Evolutionary conservation across 2,113 vertebrate species (phyloP), one percentile per base, ranked within the genome.

Genomic region (Lontra canadensis): DNA sequence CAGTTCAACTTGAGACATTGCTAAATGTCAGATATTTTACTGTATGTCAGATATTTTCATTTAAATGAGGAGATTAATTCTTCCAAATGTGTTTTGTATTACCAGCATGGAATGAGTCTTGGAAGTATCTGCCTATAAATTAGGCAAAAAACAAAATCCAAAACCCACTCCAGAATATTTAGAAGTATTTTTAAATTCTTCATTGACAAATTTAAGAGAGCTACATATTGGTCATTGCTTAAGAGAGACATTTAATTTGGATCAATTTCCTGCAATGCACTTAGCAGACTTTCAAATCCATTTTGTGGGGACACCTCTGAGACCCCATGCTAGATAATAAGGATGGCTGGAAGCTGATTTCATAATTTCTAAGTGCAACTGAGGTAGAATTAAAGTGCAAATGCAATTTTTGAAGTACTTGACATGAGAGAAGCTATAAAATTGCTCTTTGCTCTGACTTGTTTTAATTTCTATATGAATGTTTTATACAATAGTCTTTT

Each of bases 401-500:
- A 97, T 92, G 89, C 52, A 97, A 96, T 92, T 86, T 98, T 97
- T 97, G 88, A 98, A 95, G 92, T 96, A 49, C 69, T 97, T 96
- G 74, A 98, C 63, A 86, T 34, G 67, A 95, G 84, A 97, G 82
- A 96, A 96, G 93, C 91, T 84, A 91, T 89, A 87, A 96, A 96
- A 98, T 96, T 96, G 78, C 94, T 96, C 93, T 97, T 97, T 97
- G 86, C 83, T 97, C 90, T 95, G 87, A 95, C 88, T 98, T 97
- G 96, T 96, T 97, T 97, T 95, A 97, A 97, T 98, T 97, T 97
- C 90, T 97, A 90, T 98, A 98, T 94, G 88, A 97, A 96, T 97
- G 97, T 97, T 98, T 98, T 94, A 97, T 96, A 97, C 92, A 96
- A 90, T 97, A 97, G 92, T 95, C 90, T 97, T 98, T 98, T 96